Conservation (phyloP, 2,797 vertebrate genomes). For the Catamblyrhynchus diadema region DNA sequence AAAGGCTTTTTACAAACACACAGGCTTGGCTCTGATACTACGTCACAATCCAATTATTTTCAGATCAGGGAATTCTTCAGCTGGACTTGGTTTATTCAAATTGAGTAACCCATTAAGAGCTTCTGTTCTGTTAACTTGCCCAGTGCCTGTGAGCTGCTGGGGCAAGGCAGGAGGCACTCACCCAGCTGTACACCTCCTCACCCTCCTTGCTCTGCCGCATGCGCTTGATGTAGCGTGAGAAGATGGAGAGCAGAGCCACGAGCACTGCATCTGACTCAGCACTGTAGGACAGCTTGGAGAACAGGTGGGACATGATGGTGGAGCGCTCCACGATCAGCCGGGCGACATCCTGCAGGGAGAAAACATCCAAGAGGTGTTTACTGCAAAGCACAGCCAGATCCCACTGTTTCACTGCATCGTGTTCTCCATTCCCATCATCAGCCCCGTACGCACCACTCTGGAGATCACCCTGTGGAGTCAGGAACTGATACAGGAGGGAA, state of each 20-base stretch:
- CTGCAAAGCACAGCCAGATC: neutral
- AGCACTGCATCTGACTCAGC: slow-evolving; percentile 88
- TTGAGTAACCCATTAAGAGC: neutral
- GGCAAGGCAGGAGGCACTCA: slow-evolving; percentile 58
- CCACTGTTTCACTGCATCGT: too few species aligned
- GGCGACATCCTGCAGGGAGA: slow-evolving; percentile 85
- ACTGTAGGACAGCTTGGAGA: slow-evolving; percentile 87
- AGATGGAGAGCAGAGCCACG: slow-evolving; percentile 88
- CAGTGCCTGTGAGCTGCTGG: neutral
- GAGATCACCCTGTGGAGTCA: neutral
- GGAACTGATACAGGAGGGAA: neutral
- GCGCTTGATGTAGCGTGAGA: slow-evolving; percentile 88
- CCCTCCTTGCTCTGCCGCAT: slow-evolving; percentile 98
- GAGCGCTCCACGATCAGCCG: slow-evolving; percentile 95
- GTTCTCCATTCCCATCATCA: neutral
- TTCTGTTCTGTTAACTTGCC: neutral
- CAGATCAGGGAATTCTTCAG: neutral
- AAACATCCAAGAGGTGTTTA: neutral
- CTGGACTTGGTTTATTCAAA: neutral
- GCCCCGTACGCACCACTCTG: neutral
- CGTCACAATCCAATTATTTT: neutral
- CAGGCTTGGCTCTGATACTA: neutral
- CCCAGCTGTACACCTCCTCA: slow-evolving; percentile 98
- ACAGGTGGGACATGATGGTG: slow-evolving; percentile 97
- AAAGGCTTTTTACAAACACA: neutral